Base-by-base conservation (phyloP, 1,140 invertebrate genomes). In the Copidosoma floridanum region DNA sequence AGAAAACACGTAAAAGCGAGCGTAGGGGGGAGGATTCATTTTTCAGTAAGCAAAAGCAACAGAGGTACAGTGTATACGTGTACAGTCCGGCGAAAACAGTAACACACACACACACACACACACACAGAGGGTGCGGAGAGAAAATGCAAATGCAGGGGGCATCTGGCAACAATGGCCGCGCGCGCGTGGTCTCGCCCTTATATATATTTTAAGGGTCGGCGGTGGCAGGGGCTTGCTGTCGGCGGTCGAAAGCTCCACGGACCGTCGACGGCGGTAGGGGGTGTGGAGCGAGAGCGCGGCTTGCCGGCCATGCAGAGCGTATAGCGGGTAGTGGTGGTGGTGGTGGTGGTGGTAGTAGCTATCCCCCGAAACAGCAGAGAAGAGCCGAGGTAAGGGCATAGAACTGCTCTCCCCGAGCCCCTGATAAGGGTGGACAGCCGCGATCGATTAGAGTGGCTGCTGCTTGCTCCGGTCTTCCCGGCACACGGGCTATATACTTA, bases 371-470 rank as follows among this genome's bases (percentile, higher is more conserved):
- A 56, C 50, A 70, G 65, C 65, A 60, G n/a, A n/a, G 56, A 26
- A 46, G 26, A 27, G 18, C 20, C 11, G 18, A 57, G 38, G 59
- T n/a, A 18, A 41, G 40, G 18, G 40, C 12, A 18, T 6, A 18
- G 18, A 41, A 41, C n/a, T n/a, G n/a, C n/a, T n/a, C n/a, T n/a
- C n/a, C n/a, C n/a, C n/a, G n/a, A n/a, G n/a, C n/a, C n/a, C n/a
- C 79, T 81, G 76, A 81, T 81, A 81, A 81, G 79, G 79, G 79
- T 81, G 79, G 79, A 80, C 79, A 81, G 77, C 77, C 73, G 72
- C 79, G 79, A 81, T 81, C 79, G 79, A 81, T 81, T 81, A 81
- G 77, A 79, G 73, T 47, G n/a, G 32, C 54, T 43, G 35, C 53
- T 27, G 44, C 38, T 37, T 26, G 23, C 56, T 48, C n/a, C 44